These are phyloP conservation scores for Blastobasis lacticolella DNA, from an alignment of 2,888 invertebrate genomes.

Conservation along the genomic window DNA sequence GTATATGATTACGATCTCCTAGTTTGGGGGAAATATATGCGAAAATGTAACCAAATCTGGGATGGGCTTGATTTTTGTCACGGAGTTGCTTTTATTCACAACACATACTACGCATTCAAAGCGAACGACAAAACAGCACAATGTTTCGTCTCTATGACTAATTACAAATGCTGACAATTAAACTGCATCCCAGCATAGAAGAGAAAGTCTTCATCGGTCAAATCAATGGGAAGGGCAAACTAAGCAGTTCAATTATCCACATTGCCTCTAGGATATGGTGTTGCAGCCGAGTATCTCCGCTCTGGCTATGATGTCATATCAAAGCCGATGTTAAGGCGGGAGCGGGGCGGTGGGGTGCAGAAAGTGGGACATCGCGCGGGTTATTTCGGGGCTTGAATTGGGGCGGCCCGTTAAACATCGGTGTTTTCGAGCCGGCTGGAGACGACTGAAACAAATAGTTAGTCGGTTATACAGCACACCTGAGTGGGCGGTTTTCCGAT, in stretches of 20 bases:
- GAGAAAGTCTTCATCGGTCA: not conserved
- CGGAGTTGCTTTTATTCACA: no score
- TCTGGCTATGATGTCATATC: slow-evolving; percentile 15
- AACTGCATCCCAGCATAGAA: not conserved
- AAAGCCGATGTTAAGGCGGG: slow-evolving; percentile 5
- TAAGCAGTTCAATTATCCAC: no score
- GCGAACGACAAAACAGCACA: no score
- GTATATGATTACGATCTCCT: no score
- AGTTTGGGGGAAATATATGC: no score
- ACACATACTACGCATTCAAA: no score
- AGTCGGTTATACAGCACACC: slow-evolving; percentile 38
- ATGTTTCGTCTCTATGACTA: no score
- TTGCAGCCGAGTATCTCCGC: not conserved
- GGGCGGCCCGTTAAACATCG: slow-evolving; percentile 62
- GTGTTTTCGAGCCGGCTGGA: slow-evolving; percentile 46
- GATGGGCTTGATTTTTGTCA: no score
- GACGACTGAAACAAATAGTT: slow-evolving; percentile 52
- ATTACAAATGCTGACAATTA: no score
- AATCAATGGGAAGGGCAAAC: no score
- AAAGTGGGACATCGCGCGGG: slow-evolving; percentile 54
- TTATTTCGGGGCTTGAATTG: slow-evolving; percentile 66
- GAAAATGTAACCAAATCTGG: no score
- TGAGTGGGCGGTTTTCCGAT: slow-evolving; percentile 39
- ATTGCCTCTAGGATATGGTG: no score
- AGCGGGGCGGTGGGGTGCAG: slow-evolving; percentile 27